Base-by-base conservation (phyloP, 2,113 vertebrate genomes). In the Notothenia coriiceps region DNA sequence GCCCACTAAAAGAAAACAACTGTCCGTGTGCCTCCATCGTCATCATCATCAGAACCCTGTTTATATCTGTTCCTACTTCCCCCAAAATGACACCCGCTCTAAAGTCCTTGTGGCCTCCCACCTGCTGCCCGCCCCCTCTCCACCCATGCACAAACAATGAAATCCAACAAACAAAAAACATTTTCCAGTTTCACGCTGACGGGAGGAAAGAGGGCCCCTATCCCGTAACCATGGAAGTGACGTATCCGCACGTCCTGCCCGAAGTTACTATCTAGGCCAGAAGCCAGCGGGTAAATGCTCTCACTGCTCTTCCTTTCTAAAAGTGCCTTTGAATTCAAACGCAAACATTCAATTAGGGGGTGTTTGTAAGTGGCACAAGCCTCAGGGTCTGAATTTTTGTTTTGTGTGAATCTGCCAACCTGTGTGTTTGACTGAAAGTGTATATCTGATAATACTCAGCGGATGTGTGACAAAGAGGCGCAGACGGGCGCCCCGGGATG, bases 151-250 rank as follows among this genome's bases (percentile, higher is more conserved):
- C 85, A 82, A 66, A 66, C 84, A 80, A 82, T 83, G 73, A 86
- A 88, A 89, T 79, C 88, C 87, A 88, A 92, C 84, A 90, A 92
- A 89, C 90, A 67, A 79, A 85, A 80, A 88, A 88, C 89, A 63
- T 95, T 93, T 95, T 95, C 86, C 90, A 95, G 95, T 94, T 95
- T 90, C 94, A 94, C 82, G 93, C 92, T 88, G 94, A 93, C 86
- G 91, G 94, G 91, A 92, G 92, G 93, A 95, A 89, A 86, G 94
- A 95, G 47, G 92, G 88, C 82, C 85, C 92, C 55, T 95, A 91
- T 73, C 93, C 94, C 55, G 91, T 95, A 74, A 92, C 92, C 94
- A 94, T 92, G 93, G 94, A 95, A 93, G 92, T 94, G 89, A 93
- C 92, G 70, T 94, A 94, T 77, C 92, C 94, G 33, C 94, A 94